These are phyloP conservation scores for Drosophila emarginata DNA, from an alignment of 2,888 invertebrate genomes.

Conservation along the genomic window DNA sequence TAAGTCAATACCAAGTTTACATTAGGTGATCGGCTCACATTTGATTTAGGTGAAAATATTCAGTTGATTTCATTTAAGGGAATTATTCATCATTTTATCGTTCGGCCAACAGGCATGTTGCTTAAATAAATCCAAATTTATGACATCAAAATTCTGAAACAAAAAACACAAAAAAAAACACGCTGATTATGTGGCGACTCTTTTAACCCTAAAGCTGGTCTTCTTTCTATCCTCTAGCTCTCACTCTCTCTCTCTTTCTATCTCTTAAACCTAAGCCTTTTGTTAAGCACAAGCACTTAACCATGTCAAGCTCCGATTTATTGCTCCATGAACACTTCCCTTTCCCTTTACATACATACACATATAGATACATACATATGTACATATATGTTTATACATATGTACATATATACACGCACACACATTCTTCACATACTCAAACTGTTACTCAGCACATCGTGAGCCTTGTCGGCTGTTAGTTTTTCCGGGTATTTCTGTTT, in stretches of 20 bases:
- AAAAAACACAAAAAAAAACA: not conserved
- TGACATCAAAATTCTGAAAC: not conserved
- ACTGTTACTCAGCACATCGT: slow-evolving; percentile 40
- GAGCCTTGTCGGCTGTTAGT: slow-evolving; percentile 40
- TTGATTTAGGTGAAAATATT: too few species aligned
- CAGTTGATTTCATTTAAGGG: not conserved
- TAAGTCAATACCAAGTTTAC: too few species aligned
- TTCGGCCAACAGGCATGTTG: not conserved
- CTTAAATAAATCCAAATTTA: not conserved
- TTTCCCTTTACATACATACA: slow-evolving; percentile 10
- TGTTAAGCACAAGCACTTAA: slow-evolving; percentile 71
- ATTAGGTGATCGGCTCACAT: too few species aligned
- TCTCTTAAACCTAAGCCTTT: slow-evolving; percentile 30
- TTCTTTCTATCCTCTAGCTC: not conserved
- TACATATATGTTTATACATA: slow-evolving; percentile 6
- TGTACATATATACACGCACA: slow-evolving; percentile 10
- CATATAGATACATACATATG: slow-evolving; percentile 13
- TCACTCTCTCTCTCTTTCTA: not conserved
- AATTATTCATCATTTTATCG: not conserved
- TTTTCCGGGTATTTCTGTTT: slow-evolving; percentile 21
- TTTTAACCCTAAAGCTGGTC: not conserved
- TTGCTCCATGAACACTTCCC: slow-evolving; percentile 34
- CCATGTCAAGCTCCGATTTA: slow-evolving; percentile 67
- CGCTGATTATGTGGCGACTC: not conserved
- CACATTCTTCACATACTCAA: slow-evolving; percentile 16